phyloP scores from a whole-genome alignment of 2,113 vertebrate species.

The Lampris megalopsis region DNA sequence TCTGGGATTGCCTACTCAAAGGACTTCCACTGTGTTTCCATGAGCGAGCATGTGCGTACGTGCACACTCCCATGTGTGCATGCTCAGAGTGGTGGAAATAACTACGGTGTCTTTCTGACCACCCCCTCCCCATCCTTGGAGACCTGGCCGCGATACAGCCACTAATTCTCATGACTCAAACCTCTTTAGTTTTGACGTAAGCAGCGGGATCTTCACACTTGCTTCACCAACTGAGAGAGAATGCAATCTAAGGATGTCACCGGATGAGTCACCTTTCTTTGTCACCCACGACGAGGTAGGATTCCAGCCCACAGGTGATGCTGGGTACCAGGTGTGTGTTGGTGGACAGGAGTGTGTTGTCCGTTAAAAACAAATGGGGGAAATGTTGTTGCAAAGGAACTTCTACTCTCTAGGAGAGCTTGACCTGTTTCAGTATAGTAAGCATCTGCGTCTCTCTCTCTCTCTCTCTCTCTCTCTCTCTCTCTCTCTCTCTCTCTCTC shows the following conservation, averaged over 20 bases:
- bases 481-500: no score
- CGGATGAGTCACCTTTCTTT: background rate
- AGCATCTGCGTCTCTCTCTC: no score
- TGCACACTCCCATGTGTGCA: no score
- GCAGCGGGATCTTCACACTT: background rate
- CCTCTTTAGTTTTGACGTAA: constrained; percentile 4
- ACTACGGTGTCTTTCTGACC: background rate
- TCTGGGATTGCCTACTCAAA: constrained; percentile 21
- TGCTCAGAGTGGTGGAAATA: background rate
- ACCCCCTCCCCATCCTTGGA: background rate
- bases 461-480: no score
- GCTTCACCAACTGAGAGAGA: background rate
- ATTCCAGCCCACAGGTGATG: background rate
- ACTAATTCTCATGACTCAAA: constrained; percentile 15
- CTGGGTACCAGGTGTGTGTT: no score
- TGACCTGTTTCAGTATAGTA: no score
- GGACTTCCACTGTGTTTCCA: background rate
- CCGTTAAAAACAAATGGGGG: no score
- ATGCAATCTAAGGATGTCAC: background rate
- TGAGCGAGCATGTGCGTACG: no score
- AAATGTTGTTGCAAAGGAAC: no score
- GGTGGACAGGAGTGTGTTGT: no score
- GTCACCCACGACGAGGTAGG: background rate
- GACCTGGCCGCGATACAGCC: constrained; percentile 13
- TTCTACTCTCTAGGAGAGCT: no score